Evolutionary conservation across 2,113 vertebrate species (phyloP).

Genomic region (Alethe castanea): DNA sequence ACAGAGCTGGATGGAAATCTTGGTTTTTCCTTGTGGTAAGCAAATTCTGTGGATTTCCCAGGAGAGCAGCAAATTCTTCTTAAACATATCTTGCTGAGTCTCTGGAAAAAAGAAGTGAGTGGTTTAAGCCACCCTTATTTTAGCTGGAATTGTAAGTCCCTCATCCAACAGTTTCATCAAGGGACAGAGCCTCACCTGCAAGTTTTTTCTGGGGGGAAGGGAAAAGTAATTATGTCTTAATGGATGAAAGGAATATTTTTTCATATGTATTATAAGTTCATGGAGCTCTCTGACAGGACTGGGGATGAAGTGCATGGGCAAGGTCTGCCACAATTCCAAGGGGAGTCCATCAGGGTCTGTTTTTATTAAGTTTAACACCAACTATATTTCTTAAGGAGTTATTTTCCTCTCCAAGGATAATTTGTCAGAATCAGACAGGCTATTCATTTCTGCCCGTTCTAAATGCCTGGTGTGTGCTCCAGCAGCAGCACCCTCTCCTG

Average conservation of each 20-base stretch:
- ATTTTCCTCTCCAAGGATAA: conserved; percentile 66
- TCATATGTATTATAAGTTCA: conserved; percentile 7
- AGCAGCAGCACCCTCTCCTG: conserved; percentile 13
- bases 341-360: conserved; percentile 52
- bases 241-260: not conserved
- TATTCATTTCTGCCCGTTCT: conserved; percentile 42
- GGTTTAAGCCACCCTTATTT: not conserved
- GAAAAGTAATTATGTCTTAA: conserved; percentile 30
- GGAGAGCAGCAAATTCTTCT: conserved; percentile 4
- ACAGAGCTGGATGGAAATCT: not conserved
- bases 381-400: conserved; percentile 69
- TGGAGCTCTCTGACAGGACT: not conserved
- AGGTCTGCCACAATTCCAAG: conserved; percentile 41
- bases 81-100: not conserved
- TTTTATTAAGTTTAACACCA: conserved; percentile 68
- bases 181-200: not conserved
- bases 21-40: not conserved
- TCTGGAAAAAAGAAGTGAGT: not conserved
- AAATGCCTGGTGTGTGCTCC: conserved; percentile 37
- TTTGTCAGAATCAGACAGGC: conserved; percentile 68
- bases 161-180: not conserved
- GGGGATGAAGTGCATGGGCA: conserved; percentile 15
- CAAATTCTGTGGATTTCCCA: not conserved
- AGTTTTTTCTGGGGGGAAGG: not conserved
- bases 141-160: not conserved